Percentiles rank a stretch among this genome's conserved stretches.
These are phyloP conservation scores for Colinus virginianus DNA, from an alignment of 2,113 vertebrate species.

Conservation along the genomic window DNA sequence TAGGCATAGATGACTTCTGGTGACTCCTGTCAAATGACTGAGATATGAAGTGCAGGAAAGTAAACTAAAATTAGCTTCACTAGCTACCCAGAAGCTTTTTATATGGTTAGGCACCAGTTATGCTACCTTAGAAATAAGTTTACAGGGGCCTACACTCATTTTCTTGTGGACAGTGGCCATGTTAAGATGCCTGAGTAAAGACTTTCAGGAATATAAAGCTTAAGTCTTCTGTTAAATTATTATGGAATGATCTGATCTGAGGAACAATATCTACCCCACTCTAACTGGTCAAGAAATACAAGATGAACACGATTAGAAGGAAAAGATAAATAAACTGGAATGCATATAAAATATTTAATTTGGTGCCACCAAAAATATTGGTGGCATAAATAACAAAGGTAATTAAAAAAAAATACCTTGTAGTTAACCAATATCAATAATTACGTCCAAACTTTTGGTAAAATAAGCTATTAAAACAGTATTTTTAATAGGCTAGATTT, in stretches of 20 bases:
- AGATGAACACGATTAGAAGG: not conserved
- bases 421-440: not conserved
- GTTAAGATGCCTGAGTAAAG: not conserved
- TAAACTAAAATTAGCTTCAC: not conserved
- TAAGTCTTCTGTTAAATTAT: not conserved
- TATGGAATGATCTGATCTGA: not conserved
- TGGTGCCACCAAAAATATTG: not conserved
- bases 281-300: not conserved
- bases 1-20: not conserved
- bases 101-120: not conserved
- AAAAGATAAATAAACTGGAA: not conserved
- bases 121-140: not conserved
- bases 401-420: not conserved
- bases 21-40: not conserved
- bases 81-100: not conserved
- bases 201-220: not conserved
- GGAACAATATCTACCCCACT: not conserved
- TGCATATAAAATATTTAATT: not conserved
- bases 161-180: not conserved
- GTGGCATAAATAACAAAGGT: not conserved
- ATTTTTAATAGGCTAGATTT: not conserved
- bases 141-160: not conserved
- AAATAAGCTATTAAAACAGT: not conserved
- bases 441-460: not conserved
- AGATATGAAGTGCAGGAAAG: not conserved